Base-by-base conservation (phyloP, 92 coral and sea anemone species). In the Nematostella vectensis region DNA sequence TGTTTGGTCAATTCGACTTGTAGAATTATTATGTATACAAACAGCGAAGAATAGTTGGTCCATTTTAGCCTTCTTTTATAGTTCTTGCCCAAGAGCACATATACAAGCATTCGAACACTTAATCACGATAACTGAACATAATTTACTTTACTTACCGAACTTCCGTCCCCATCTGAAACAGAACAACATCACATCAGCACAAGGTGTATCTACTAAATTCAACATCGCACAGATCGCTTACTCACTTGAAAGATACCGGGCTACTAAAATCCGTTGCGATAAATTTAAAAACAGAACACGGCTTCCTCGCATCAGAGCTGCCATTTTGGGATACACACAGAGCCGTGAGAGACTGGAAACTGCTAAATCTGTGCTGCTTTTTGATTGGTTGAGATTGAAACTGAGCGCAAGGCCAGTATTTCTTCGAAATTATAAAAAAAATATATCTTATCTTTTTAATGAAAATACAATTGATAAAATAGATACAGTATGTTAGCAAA, bases 231-330 rank as follows among this genome's bases (percentile, higher is more conserved):
- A n/a, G n/a, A n/a, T n/a, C 0, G 3, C 47, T 22, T 29, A 59
- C 87, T 79, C 62, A 79, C 87, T 79, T 29, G 87, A 61, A 29
- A 49, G 64, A 37, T 57, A 57, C 0, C 87, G 76, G 37, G 72
- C 44, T 20, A 73, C 37, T 4, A 67, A 16, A 17, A 71, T 26
- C 51, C 81, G 64, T 18, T 61, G 54, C 30, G 58, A 24, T 3
- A 57, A 61, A 25, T 55, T 40, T 6, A 71, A 67, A 59, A 40
- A 26, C 25, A 73, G 54, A 29, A 31, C 15, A 49, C 40, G 42
- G 28, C 69, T 51, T 16, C 39, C 49, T 11, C 53, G 53, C 51
- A 39, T 33, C 67, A 79, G 20, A 55, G 72, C 73, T 79, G 87
- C 76, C 87, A 79, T 79, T 67, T 73, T 67, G 47, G 18, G 40